A percentile compares a stretch with the other conserved stretches of the same genome.
Conservation (phyloP, 2,888 invertebrate species). For the Melipona bicolor region DNA sequence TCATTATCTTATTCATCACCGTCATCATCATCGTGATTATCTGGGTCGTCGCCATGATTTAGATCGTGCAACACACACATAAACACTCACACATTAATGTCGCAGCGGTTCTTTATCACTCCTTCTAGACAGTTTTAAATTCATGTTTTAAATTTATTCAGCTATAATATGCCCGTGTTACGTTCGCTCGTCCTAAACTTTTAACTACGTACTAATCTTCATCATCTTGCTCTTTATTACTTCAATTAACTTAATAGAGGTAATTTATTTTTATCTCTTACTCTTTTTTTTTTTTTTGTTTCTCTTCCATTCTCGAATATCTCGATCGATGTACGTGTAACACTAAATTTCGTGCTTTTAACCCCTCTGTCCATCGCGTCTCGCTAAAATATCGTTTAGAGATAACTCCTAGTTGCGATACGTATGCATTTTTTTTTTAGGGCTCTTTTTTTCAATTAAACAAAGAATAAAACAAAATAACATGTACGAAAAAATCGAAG, state of each 20-base stretch:
- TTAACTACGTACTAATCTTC: conserved; percentile 49
- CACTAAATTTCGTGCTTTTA: neutral
- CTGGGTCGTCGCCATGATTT: conserved; percentile 54
- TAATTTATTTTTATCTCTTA: conserved; percentile 48
- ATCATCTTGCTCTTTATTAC: conserved; percentile 35
- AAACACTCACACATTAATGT: conserved; percentile 8
- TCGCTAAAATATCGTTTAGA: neutral
- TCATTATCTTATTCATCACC: conserved; percentile 23
- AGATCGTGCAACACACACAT: conserved; percentile 19
- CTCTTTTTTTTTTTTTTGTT: too few relatives aligned
- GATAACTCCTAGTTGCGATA: conserved; percentile 11
- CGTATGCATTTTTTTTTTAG: neutral
- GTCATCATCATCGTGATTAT: conserved; percentile 31
- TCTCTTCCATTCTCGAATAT: neutral
- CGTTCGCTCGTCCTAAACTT: conserved; percentile 66
- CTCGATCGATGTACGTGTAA: neutral
- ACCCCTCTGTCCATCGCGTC: neutral
- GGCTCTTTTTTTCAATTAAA: neutral
- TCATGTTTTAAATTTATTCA: conserved; percentile 74
- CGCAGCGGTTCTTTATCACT: neutral
- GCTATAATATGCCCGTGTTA: conserved; percentile 74
- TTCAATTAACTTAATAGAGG: conserved; percentile 66
- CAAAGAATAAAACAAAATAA: conserved; percentile 17
- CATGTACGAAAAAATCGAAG: conserved; percentile 41
- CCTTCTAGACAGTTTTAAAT: conserved; percentile 72